phyloP scores from a whole-genome alignment of 2,113 vertebrate species.

The Emydocephalus ijimae region DNA sequence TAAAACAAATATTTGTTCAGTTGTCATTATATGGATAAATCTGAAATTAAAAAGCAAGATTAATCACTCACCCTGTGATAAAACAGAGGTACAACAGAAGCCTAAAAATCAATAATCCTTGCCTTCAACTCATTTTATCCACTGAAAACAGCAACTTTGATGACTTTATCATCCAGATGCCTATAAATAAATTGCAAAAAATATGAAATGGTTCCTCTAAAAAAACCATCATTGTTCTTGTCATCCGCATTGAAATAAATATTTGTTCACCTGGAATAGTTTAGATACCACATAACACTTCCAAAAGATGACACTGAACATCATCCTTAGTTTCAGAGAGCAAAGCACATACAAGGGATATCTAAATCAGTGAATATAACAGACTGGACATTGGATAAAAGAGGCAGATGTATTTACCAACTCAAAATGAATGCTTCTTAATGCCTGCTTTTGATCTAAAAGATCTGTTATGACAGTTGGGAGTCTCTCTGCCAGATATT shows the following conservation, averaged over 20 bases:
- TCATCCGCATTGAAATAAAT: neutral
- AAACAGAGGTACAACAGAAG: neutral
- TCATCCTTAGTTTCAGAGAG: neutral
- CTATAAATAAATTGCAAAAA: neutral
- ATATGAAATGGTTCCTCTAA: neutral
- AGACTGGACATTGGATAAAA: neutral
- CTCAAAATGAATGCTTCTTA: neutral
- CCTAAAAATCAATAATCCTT: neutral
- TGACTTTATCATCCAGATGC: neutral
- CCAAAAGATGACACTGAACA: neutral
- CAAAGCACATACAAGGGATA: neutral
- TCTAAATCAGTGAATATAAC: neutral
- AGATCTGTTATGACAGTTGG: neutral
- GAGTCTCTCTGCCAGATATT: neutral
- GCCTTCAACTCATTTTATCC: conserved; percentile 19
- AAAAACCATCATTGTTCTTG: neutral
- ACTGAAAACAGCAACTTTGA: neutral
- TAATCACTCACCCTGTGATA: conserved; percentile 1
- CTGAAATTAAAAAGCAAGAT: neutral
- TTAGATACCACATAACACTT: neutral
- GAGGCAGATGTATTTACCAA: neutral
- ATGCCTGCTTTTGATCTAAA: neutral
- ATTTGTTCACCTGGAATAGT: neutral
- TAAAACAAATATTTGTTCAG: neutral
- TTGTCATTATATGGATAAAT: neutral